Percentiles rank a stretch among this genome's conserved stretches.
Conservation (phyloP, 2,888 invertebrate genomes). For the Orgyia antiqua region DNA sequence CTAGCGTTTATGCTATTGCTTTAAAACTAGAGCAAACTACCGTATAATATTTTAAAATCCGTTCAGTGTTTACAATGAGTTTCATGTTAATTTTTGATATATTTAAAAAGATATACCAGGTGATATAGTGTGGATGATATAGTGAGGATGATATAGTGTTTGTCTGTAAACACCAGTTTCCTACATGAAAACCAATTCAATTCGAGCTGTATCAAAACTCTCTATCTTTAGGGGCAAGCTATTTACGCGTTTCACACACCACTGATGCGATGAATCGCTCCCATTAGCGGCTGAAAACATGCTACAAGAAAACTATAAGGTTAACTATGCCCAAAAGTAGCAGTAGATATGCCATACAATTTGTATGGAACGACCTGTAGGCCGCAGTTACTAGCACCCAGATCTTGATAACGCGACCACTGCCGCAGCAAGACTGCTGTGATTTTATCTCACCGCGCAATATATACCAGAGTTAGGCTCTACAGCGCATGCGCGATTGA, state of each 20-base stretch:
- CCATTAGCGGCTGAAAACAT: constrained; percentile 62
- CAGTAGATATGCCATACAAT: constrained; percentile 72
- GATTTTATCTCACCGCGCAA: constrained; percentile 58
- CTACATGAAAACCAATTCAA: constrained; percentile 31
- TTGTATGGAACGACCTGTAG: constrained; percentile 71
- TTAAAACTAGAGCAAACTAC: too few species aligned
- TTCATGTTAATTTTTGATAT: too few species aligned
- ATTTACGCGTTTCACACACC: constrained; percentile 52
- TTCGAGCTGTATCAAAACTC: constrained; percentile 38
- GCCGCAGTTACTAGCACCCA: constrained; percentile 52
- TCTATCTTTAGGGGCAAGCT: constrained; percentile 33
- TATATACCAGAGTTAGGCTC: constrained; percentile 49
- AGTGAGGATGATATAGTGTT: too few species aligned
- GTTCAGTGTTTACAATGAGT: too few species aligned
- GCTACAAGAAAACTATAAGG: constrained; percentile 67
- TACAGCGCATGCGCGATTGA: constrained; percentile 61
- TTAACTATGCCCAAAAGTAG: constrained; percentile 76
- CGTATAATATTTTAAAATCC: too few species aligned
- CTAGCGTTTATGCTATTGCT: too few species aligned
- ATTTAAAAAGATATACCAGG: too few species aligned
- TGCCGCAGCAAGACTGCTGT: constrained; percentile 52
- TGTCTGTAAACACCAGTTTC: too few species aligned
- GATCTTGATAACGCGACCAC: constrained; percentile 66
- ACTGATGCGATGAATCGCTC: constrained; percentile 59
- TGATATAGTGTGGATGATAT: too few species aligned